Evolutionary conservation across 2,888 invertebrate species (phyloP), one percentile per base, ranked within the genome.

Genomic region (Lithophane socia): DNA sequence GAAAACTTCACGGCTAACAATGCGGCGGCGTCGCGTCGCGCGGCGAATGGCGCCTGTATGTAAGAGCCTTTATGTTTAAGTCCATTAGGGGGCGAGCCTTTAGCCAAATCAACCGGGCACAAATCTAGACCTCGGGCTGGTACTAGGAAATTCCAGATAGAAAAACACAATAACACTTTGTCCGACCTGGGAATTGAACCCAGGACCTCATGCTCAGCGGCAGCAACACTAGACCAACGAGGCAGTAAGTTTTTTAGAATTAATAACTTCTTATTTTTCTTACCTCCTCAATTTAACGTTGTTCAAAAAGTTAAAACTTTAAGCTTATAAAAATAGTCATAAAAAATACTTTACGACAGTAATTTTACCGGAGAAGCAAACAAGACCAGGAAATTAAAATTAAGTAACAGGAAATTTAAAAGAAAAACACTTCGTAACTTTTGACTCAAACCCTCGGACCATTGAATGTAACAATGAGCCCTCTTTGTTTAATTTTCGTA

Each of bases 381-480:
- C 80, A 86, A 78, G 47, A 49, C 29, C 67, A 75, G 82, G 76
- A 84, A 84, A 80, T 86, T 78, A 82, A 82, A 80, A 75, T 77
- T 73, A 77, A 83, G 79, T 78, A 73, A 79, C 72, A 74, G 70
- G 71, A 85, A 84, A 82, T 84, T 81, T 80, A 72, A 77, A 86
- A 87, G 86, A 80, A 87, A 80, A 86, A 85, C 79, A 80, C 56
- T 82, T 64, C 21, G 42, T 66, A 82, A 82, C 84, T 84, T 82
- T 56, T n/a, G 37, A n/a, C 65, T 58, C 13, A 4, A 65, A 29
- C 65, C 29, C 73, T 60, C 61, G 66, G 72, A 66, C 66, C 65
- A 76, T 72, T 75, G 71, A 75, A 73, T 71, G 79, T 47, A 75
- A 82, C 65, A 83, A 80, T 73, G 56, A 73, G 13, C 42, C 42